These are phyloP conservation scores for Stichodactyla helianthus DNA, from an alignment of 64 coral and sea anemone genomes.

Conservation along the genomic window DNA sequence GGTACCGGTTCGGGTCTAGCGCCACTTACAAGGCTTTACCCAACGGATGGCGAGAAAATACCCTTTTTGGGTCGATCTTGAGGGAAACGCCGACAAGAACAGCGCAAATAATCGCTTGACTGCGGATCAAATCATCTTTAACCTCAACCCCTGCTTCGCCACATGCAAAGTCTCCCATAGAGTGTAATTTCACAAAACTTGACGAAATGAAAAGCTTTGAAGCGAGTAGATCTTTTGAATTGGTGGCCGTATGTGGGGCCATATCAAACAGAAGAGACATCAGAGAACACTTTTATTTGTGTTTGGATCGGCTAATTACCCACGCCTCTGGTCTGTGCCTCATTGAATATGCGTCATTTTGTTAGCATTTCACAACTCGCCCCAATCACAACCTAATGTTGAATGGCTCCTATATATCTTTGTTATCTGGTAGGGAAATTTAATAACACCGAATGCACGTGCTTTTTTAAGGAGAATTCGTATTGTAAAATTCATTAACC, in stretches of 20 bases:
- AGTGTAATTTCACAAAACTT: constrained; percentile 51
- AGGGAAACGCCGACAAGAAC: constrained; percentile 1
- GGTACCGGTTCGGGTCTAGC: not conserved
- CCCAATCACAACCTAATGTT: not conserved
- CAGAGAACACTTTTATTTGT: constrained; percentile 9
- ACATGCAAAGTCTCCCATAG: constrained; percentile 10
- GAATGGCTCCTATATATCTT: constrained; percentile 23
- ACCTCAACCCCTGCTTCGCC: not conserved
- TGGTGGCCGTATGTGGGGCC: not conserved
- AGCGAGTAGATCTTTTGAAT: constrained; percentile 26
- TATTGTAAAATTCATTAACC: constrained; percentile 76
- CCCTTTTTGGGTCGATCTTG: not conserved
- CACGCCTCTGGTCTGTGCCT: not conserved
- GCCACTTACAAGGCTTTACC: not conserved
- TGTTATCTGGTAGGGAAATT: constrained; percentile 57
- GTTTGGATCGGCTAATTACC: not conserved
- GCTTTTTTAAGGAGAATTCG: constrained; percentile 70
- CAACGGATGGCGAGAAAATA: constrained; percentile 1
- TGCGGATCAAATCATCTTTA: not conserved
- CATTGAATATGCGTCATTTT: constrained; percentile 16
- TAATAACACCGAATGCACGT: constrained; percentile 70
- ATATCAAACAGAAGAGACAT: constrained; percentile 14
- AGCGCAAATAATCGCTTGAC: not conserved
- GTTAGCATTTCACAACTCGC: not conserved
- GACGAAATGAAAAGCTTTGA: constrained; percentile 55